Evolutionary conservation across 2,797 vertebrate species (phyloP), one percentile per base, ranked within the genome.

Genomic region (Galagoides demidoff): DNA sequence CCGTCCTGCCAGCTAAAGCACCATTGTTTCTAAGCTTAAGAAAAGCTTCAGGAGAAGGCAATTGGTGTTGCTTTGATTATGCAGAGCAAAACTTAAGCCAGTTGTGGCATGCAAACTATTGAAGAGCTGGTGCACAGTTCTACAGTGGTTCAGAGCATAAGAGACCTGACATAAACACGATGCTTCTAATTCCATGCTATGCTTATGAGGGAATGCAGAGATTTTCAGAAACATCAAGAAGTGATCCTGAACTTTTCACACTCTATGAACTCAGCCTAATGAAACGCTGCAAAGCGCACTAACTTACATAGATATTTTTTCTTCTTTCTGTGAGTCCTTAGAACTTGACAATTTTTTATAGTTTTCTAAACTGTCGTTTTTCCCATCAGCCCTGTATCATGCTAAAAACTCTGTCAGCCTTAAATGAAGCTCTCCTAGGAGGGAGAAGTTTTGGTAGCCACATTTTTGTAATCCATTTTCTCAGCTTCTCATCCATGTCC

Each of bases 381-480:
- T 95, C 31, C 73, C 85, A 19, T 87, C 2, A 39, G 45, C n/a
- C n/a, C 0, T 59, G 0, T 7, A 6, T 3, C 57, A 90, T 66
- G 1, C 66, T 34, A 37, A 79, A 87, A 86, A 25, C 31, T 91
- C 12, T 81, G 2, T 64, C 49, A 37, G 8, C 85, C 73, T 82
- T 84, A 55, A 97, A 63, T 5, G 17, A 82, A 27, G 27, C 45
- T 92, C 93, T 82, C 76, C 34, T 61, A 11, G 52, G 14, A 77
- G 14, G 29, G 76, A n/a, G 43, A 76, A 43, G 27, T 73, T 43
- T 19, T 82, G 93, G 82, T 70, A 71, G 43, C 31, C 85, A 92
- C 71, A n/a, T 25, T 94, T 90, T 93, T 64, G 77, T 90, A 49
- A 89, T 82, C 57, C 59, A 19, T 89, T 96, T 89, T 88, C 68